Conservation (phyloP, 2,113 vertebrate species). For the Laticauda colubrina region DNA sequence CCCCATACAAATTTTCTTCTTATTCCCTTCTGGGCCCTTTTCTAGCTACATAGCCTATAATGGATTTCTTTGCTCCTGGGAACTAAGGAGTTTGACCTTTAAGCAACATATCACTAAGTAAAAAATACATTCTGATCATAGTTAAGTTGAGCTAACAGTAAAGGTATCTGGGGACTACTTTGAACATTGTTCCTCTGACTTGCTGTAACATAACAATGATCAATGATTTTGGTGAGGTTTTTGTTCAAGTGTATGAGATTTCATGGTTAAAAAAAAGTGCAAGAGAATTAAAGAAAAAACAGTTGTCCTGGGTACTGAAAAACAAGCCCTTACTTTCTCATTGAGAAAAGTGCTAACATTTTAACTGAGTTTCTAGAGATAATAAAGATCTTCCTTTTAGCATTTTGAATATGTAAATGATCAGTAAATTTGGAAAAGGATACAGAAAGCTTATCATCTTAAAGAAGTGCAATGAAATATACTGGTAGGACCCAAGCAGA, state of each 20-base stretch:
- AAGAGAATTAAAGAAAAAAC: neutral
- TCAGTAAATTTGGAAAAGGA: conserved; percentile 16
- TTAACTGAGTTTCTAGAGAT: conserved; percentile 37
- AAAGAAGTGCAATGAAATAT: neutral
- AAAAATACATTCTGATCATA: conserved; percentile 42
- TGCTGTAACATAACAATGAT: neutral
- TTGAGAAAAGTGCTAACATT: conserved; percentile 32
- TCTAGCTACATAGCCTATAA: conserved; percentile 39
- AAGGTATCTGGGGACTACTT: conserved; percentile 36
- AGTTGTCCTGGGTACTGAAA: conserved; percentile 49
- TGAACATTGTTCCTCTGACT: conserved; percentile 12
- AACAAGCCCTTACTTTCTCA: conserved; percentile 47
- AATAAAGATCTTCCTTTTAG: conserved; percentile 44
- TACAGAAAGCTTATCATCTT: neutral
- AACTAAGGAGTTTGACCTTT: conserved; percentile 68
- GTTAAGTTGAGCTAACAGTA: conserved; percentile 47
- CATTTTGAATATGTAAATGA: conserved; percentile 54
- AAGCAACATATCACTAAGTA: conserved; percentile 60
- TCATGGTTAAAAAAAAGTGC: neutral
- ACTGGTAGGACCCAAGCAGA: neutral
- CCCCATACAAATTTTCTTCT: conserved; percentile 40
- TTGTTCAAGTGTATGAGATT: neutral
- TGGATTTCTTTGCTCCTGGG: conserved; percentile 55
- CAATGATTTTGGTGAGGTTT: neutral
- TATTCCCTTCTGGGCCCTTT: conserved; percentile 39